Evolutionary conservation across 2,113 vertebrate species (phyloP).

Genomic region (Mesocricetus auratus): DNA sequence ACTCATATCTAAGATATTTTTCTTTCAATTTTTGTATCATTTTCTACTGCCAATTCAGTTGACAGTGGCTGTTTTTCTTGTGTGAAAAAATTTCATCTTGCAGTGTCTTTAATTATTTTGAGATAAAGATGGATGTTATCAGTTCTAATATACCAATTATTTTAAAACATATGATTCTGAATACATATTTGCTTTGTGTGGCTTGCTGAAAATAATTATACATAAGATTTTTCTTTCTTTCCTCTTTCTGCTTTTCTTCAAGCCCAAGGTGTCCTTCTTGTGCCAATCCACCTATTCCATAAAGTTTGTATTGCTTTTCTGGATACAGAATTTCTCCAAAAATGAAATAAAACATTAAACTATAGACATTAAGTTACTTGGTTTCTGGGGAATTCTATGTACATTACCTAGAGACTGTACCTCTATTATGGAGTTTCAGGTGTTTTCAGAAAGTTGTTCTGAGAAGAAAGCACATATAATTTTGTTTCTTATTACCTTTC

Average conservation of each 20-base stretch:
- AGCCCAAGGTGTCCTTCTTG: background rate
- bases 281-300: background rate
- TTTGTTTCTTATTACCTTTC: background rate
- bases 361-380: conserved; percentile 4
- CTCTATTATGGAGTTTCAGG: conserved; percentile 9
- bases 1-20: background rate
- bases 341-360: conserved; percentile 15
- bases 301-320: background rate
- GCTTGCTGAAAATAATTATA: background rate
- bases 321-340: background rate
- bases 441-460: background rate
- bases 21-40: background rate
- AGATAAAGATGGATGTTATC: background rate
- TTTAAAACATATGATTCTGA: background rate
- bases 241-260: background rate
- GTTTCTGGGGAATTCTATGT: conserved; percentile 20
- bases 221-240: background rate
- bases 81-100: background rate
- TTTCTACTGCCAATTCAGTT: background rate
- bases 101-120: background rate
- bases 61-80: background rate
- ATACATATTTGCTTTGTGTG: background rate
- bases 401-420: background rate
- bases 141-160: background rate
- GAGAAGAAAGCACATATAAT: background rate